These are phyloP conservation scores for Drosophila paranaensis DNA, from an alignment of 2,888 invertebrate species.

Conservation along the genomic window DNA sequence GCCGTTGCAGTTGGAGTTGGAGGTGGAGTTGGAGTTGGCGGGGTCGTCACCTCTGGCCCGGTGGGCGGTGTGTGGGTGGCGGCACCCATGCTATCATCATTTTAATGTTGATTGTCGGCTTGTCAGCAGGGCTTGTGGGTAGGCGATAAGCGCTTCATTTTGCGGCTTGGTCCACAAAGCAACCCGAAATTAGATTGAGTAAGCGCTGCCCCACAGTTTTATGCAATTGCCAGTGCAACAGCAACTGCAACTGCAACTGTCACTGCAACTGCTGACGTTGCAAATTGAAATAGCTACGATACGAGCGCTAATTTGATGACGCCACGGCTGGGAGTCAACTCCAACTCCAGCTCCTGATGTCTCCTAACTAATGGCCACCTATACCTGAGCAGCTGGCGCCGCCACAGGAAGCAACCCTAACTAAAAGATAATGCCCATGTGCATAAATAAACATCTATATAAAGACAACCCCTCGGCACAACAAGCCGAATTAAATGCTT, in stretches of 20 bases:
- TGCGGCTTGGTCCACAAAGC: slow-evolving; percentile 18
- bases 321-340: slow-evolving; percentile 16
- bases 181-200: slow-evolving; percentile 37
- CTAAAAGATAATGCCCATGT: slow-evolving; percentile 2
- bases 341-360: not conserved
- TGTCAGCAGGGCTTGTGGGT: slow-evolving; percentile 27
- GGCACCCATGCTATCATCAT: slow-evolving; percentile 53
- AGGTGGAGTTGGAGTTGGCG: not conserved
- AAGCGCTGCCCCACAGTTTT: slow-evolving; percentile 16
- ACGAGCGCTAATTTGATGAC: slow-evolving; percentile 52
- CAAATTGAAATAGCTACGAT: slow-evolving; percentile 57
- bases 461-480: not conserved
- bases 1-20: not conserved
- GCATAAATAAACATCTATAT: slow-evolving; percentile 9
- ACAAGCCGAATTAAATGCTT: slow-evolving; percentile 66
- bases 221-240: slow-evolving; percentile 11
- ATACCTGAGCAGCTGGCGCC: slow-evolving; percentile 30
- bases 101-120: slow-evolving; percentile 67
- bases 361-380: slow-evolving; percentile 35
- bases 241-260: slow-evolving; percentile 28
- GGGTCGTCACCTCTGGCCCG: slow-evolving; percentile 5
- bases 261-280: slow-evolving; percentile 25
- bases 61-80: not conserved
- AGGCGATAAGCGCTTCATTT: slow-evolving; percentile 33
- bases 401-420: slow-evolving; percentile 31